These are phyloP conservation scores for Yponomeuta malinellus DNA, from an alignment of 2,888 invertebrate species.

Conservation along the genomic window DNA sequence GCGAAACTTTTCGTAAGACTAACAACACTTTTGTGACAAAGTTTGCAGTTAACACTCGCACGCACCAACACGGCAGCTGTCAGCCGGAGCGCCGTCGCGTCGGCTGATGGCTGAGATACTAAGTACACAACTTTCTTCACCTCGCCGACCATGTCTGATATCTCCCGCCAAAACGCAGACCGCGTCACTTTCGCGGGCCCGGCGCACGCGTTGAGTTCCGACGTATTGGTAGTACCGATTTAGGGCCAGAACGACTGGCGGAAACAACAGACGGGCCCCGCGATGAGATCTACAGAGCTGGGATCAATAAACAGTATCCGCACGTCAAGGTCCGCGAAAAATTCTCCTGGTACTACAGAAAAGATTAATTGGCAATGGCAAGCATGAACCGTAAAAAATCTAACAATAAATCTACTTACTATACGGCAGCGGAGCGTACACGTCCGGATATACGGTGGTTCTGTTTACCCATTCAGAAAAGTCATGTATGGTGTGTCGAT, in stretches of 20 bases:
- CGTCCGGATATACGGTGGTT: constrained; percentile 79
- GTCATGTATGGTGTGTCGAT: constrained; percentile 60
- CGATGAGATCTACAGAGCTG: not conserved
- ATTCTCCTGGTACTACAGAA: not conserved
- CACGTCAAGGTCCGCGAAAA: not conserved
- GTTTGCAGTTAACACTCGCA: constrained; percentile 18
- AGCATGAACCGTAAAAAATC: constrained; percentile 1
- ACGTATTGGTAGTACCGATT: not conserved
- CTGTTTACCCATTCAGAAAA: constrained; percentile 61
- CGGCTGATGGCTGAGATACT: constrained; percentile 4
- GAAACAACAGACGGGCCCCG: not conserved
- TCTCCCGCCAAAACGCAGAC: constrained; percentile 48
- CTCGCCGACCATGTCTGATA: constrained; percentile 28
- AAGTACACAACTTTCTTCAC: constrained; percentile 31
- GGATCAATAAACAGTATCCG: not conserved
- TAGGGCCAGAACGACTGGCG: too few species aligned
- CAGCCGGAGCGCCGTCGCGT: not conserved
- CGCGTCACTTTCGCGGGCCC: constrained; percentile 10
- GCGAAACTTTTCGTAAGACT: constrained; percentile 12
- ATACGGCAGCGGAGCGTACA: constrained; percentile 85
- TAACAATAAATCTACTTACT: constrained; percentile 76
- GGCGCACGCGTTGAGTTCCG: not conserved
- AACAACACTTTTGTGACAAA: constrained; percentile 12
- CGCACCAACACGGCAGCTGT: constrained; percentile 12
- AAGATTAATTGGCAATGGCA: not conserved